Evolutionary conservation across 2,888 invertebrate species (phyloP), one percentile per base, ranked within the genome.

Genomic region (Octodonta nipae): DNA sequence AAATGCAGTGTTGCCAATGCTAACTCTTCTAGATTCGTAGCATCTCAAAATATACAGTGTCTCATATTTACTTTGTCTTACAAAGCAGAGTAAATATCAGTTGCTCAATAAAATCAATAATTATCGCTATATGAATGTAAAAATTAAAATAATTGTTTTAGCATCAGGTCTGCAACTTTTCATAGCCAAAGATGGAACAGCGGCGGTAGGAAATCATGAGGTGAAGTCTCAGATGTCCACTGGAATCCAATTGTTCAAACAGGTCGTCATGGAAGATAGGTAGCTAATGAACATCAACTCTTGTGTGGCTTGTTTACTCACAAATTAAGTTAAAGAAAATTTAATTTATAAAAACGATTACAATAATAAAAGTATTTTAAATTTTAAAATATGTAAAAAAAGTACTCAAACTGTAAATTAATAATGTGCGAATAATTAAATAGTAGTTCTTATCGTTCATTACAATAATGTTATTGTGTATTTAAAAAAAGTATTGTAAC

Each of bases 121-220:
- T 16, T 13, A 20, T 11, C 5, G 1, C 11, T 15, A 13, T 8
- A 25, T 10, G 6, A n/a, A n/a, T 26, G 11, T 14, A 26, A 16
- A 14, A 8, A 12, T 25, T 2, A 25, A 11, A n/a, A 8, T 22
- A 10, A 32, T 37, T 43, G 45, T 43, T 49, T 33, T 42, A 88
- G 88, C 81, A 50, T 80, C 86, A 29, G 91, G 91, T 3, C 73
- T 92, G 49, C 86, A 89, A 65, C 67, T 92, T 55, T 88, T 82
- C 62, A 87, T 92, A 46, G 78, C 80, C 35, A 83, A 85, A 61
- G 88, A 89, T 66, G 88, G 88, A 38, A 85, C 85, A 34, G 84
- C 88, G 17, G 82, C 86, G 31, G 68, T 89, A 46, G 86, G 87
- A 45, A 78, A 78, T 49, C 82, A 85, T 51, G 85, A 81, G 59